Conservation (phyloP, 2,888 invertebrate genomes). For the Shargacucullia verbasci region DNA sequence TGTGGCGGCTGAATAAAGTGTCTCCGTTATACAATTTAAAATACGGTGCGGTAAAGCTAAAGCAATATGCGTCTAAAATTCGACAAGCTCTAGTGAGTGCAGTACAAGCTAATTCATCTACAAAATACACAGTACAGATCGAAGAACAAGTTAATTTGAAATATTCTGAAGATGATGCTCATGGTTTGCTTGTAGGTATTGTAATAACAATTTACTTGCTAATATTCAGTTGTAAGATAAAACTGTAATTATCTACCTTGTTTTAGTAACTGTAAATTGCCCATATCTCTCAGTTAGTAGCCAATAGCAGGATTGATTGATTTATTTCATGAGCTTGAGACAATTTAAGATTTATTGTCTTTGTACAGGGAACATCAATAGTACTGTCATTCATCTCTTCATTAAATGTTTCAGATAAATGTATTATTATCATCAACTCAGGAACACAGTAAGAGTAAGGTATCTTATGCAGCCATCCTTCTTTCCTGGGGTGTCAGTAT, state of each 20-base stretch:
- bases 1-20: constrained; percentile 78
- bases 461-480: constrained; percentile 74
- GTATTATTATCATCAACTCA: constrained; percentile 69
- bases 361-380: no score
- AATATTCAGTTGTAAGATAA: not conserved
- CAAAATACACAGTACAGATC: constrained; percentile 74
- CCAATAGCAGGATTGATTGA: no score
- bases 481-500: constrained; percentile 79
- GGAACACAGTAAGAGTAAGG: constrained; percentile 67
- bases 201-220: no score
- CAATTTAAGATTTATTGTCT: no score
- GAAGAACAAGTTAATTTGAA: constrained; percentile 74
- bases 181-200: constrained; percentile 73
- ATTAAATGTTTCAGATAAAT: constrained; percentile 68
- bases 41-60: constrained; percentile 75
- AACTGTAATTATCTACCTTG: no score
- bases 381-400: no score
- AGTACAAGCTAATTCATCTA: constrained; percentile 64
- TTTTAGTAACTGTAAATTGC: no score
- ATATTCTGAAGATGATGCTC: constrained; percentile 77
- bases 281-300: no score
- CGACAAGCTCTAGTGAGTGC: constrained; percentile 75
- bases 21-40: constrained; percentile 79
- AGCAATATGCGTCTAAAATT: constrained; percentile 81
- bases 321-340: no score